Evolutionary conservation across 1,140 invertebrate genomes (phyloP), one percentile per base, ranked within the genome.

Genomic region (Caenorhabditis latens): DNA sequence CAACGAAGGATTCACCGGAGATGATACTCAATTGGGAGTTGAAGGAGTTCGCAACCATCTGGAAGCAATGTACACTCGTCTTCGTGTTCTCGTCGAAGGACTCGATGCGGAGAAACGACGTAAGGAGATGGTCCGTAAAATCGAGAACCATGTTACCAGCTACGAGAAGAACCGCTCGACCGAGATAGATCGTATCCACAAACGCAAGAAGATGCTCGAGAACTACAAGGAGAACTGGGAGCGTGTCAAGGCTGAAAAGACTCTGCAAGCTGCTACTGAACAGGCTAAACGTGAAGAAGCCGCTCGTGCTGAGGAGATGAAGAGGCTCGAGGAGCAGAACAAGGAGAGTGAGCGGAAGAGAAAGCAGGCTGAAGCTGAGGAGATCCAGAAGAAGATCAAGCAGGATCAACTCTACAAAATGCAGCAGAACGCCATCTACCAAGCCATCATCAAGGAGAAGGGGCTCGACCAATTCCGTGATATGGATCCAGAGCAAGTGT

Each of bases 181-280:
- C 13, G 92, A 92, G 50, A 90, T 92, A 53, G 90, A 92, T 5
- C 90, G 91, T 14, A 92, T 92, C 32, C 84, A 91, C 58, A 50
- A 61, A 48, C 90, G 91, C 43, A 85, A 90, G 32, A 89, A 89
- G 40, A 91, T 89, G 71, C 92, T 92, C 57, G 91, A 92, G 65
- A 88, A 88, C 57, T 90, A 92, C 87, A 92, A 92, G 57, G 91
- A 92, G 67, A 90, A 57, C 40, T 90, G 84, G 42, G 92, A 92
- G 83, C 65, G 65, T 71, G 63, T 84, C 24, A 84, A 90, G 58
- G 86, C 83, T 21, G 87, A 89, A 48, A 90, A 92, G 75, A 83
- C 90, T 21, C 83, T 84, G 21, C 58, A 90, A 57, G 90, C 84
- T 19, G 88, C 91, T 21, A 88, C 87, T 43, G 90, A 92, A 53